These are phyloP conservation scores for Branchinecta lynchi DNA, from an alignment of 1,140 invertebrate genomes.

Conservation along the genomic window DNA sequence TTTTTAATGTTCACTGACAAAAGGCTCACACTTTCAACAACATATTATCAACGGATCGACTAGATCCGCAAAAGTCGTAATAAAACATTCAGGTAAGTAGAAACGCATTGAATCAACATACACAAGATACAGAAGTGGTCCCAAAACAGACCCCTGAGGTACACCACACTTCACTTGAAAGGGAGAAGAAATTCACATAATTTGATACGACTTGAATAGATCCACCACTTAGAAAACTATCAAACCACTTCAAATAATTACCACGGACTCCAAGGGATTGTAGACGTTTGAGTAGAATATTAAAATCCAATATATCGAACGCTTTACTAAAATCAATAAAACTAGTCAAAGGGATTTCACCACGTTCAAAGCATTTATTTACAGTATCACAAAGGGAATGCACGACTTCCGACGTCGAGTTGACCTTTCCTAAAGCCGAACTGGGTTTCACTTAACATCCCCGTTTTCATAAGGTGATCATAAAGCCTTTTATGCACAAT, in stretches of 20 bases:
- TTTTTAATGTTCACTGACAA: constrained; percentile 10
- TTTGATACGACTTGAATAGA: constrained; percentile 1
- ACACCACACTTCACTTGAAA: constrained; percentile 9
- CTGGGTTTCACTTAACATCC: no score
- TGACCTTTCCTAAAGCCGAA: no score
- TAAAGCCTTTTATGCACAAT: no score
- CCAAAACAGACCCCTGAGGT: constrained; percentile 8
- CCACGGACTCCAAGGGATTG: constrained; percentile 8
- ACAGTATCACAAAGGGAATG: no score
- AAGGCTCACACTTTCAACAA: constrained; percentile 6
- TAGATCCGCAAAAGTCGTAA: background rate
- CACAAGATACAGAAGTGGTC: constrained; percentile 1
- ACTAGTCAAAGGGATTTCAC: no score
- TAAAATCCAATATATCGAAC: constrained; percentile 7
- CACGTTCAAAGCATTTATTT: no score
- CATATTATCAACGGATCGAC: constrained; percentile 5
- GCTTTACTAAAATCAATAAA: no score
- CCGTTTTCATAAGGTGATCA: no score
- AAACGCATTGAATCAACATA: constrained; percentile 9
- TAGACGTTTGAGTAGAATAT: constrained; percentile 2
- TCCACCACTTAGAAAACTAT: constrained; percentile 5
- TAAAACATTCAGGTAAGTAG: constrained; percentile 9
- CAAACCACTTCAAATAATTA: constrained; percentile 1
- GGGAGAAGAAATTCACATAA: background rate
- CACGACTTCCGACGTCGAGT: no score